Conservation (phyloP, 2,888 invertebrate genomes). For the Ormyrus rosae region DNA sequence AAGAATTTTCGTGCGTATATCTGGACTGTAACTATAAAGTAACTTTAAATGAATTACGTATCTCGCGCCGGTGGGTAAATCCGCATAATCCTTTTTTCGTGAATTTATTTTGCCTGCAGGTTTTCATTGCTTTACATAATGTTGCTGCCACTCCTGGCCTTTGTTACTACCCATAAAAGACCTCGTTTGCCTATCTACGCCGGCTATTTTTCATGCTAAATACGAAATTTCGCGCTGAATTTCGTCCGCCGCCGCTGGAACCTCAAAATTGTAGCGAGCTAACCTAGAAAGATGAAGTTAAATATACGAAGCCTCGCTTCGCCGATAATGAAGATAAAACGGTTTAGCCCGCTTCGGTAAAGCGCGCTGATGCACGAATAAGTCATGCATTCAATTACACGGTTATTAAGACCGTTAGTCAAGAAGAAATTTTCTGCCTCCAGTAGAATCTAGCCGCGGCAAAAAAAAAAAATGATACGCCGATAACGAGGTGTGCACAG, state of each 20-base stretch:
- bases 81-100: too few relatives aligned
- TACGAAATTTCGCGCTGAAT: too few relatives aligned
- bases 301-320: neutral
- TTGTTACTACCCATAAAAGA: neutral
- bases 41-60: too few relatives aligned
- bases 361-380: neutral
- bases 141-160: neutral
- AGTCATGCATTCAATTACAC: slow-evolving; percentile 20
- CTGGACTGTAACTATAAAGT: too few relatives aligned
- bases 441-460: neutral
- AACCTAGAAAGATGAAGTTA: too few relatives aligned
- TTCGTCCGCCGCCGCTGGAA: too few relatives aligned
- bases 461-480: slow-evolving; percentile 4
- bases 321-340: slow-evolving; percentile 5
- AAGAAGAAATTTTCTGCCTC: slow-evolving; percentile 14
- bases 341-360: neutral
- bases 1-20: too few relatives aligned
- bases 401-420: slow-evolving; percentile 30
- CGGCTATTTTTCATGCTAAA: too few relatives aligned
- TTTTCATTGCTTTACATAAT: too few relatives aligned
- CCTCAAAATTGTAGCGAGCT: too few relatives aligned
- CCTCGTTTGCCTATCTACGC: neutral
- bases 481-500: slow-evolving; percentile 23
- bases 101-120: too few relatives aligned
- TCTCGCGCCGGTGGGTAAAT: too few relatives aligned